A percentile compares a stretch with the other conserved stretches of the same genome.
phyloP scores from a whole-genome alignment of 2,113 vertebrate genomes.

The Seriola dumerili region DNA sequence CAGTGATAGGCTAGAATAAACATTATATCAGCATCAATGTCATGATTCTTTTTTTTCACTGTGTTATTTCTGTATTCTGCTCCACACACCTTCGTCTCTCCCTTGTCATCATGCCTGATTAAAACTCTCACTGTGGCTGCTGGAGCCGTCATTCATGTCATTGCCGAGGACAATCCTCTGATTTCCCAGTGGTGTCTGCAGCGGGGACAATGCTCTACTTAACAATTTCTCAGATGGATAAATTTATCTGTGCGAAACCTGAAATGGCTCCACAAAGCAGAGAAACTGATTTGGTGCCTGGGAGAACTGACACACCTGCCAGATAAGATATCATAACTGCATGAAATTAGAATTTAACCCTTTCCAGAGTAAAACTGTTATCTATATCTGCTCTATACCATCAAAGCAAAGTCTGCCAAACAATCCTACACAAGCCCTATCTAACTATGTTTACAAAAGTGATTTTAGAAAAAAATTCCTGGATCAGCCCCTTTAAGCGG shows the following conservation, averaged over 20 bases:
- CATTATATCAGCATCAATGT: slow-evolving; percentile 43
- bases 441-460: too few relatives aligned
- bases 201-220: slow-evolving; percentile 68
- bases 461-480: too few relatives aligned
- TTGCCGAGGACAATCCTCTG: slow-evolving; percentile 70
- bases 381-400: not conserved
- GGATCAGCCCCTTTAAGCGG: too few relatives aligned
- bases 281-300: slow-evolving; percentile 61
- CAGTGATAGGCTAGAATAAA: slow-evolving; percentile 47
- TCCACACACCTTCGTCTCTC: slow-evolving; percentile 38
- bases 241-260: slow-evolving; percentile 64
- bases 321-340: slow-evolving; percentile 62
- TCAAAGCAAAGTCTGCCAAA: not conserved
- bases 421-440: too few relatives aligned
- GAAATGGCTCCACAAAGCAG: slow-evolving; percentile 57
- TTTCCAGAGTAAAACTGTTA: not conserved
- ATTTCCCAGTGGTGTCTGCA: slow-evolving; percentile 77
- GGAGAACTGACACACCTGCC: slow-evolving; percentile 50
- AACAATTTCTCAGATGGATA: slow-evolving; percentile 75
- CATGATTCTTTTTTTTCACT: slow-evolving; percentile 8
- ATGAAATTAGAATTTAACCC: slow-evolving; percentile 57
- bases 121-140: slow-evolving; percentile 67
- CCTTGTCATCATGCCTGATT: slow-evolving; percentile 73
- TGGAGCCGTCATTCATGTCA: slow-evolving; percentile 75
- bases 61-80: slow-evolving; percentile 56